Percentiles rank a stretch among this genome's conserved stretches.
These are phyloP conservation scores for Brachionus manjavacas DNA, from an alignment of 1,140 invertebrate genomes.

Conservation along the genomic window DNA sequence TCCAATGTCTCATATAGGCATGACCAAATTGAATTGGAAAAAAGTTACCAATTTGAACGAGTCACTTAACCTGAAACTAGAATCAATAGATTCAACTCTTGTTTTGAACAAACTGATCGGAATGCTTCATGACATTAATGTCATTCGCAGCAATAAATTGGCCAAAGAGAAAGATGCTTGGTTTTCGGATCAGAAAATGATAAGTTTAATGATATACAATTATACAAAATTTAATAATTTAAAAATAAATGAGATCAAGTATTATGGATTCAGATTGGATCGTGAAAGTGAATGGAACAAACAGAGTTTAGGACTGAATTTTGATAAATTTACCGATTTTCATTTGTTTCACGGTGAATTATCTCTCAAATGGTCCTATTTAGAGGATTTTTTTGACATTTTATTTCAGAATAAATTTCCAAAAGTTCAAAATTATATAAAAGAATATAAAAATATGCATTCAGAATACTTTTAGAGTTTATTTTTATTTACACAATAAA, in stretches of 20 bases:
- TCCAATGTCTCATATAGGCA: constrained; percentile 44
- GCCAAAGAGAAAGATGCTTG: not conserved
- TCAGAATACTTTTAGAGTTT: not conserved
- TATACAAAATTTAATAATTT: not conserved
- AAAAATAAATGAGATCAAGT: not conserved
- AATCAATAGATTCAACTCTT: not conserved
- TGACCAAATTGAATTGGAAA: constrained; percentile 43
- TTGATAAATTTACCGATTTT: constrained; percentile 12
- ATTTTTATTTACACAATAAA: constrained; percentile 6
- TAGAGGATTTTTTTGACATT: not conserved
- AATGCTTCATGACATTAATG: not conserved
- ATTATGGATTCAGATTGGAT: not conserved
- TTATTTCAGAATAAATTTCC: not conserved
- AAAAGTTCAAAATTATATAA: not conserved
- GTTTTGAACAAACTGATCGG: not conserved
- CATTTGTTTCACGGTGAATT: not conserved
- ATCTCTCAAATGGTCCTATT: not conserved
- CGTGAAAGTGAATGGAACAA: not conserved
- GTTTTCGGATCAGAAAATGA: constrained; percentile 17
- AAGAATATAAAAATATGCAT: constrained; percentile 7
- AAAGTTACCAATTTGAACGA: constrained; percentile 5
- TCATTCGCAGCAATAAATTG: not conserved
- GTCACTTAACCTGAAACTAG: not conserved
- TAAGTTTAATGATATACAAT: not conserved
- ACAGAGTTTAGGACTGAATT: not conserved